Conservation (phyloP, 2,797 vertebrate species). For the Gallirallus australis region DNA sequence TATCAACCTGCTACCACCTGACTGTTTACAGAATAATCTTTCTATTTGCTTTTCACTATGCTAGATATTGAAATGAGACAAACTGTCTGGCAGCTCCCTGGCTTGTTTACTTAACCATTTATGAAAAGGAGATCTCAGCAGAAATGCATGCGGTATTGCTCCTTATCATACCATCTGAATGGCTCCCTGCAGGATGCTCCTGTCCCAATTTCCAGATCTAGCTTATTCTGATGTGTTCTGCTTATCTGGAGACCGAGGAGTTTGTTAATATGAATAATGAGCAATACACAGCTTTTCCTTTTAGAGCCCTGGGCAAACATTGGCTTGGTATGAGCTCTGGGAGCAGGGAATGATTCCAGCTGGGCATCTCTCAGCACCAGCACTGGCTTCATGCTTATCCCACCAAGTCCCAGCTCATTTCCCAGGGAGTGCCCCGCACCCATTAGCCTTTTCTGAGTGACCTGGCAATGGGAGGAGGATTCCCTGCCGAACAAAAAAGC, state of each 20-base stretch:
- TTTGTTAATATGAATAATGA: neutral
- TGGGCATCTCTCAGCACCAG: neutral
- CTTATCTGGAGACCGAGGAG: neutral
- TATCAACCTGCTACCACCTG: neutral
- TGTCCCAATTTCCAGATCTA: neutral
- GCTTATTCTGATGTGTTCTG: neutral
- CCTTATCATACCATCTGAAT: neutral
- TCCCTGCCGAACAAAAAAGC: neutral
- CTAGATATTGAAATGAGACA: neutral
- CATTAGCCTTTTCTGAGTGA: neutral
- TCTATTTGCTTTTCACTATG: neutral
- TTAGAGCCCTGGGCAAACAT: neutral
- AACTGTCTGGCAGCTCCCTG: neutral
- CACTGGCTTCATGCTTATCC: neutral
- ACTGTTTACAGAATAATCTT: neutral
- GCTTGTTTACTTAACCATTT: neutral
- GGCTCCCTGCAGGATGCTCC: neutral
- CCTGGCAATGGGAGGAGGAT: neutral
- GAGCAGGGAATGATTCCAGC: neutral
- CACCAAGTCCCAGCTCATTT: neutral
- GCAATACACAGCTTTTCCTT: neutral
- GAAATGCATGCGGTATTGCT: neutral
- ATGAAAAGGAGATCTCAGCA: neutral
- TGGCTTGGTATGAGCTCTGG: neutral
- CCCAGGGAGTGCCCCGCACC: fast-evolving